Conservation (phyloP, 2,797 vertebrate species). For the Natrix natrix region DNA sequence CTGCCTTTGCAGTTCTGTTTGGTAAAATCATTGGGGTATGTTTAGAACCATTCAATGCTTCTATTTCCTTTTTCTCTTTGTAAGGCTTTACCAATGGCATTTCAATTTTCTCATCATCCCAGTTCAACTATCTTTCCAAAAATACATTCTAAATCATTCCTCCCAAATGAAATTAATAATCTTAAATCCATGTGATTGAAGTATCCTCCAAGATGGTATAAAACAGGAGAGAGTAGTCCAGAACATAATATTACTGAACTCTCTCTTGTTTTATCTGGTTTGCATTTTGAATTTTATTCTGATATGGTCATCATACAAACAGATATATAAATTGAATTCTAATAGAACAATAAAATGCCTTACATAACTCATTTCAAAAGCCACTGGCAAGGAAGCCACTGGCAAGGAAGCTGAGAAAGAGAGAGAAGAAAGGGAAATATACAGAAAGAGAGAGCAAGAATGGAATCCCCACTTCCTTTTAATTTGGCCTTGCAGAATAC, state of each 20-base stretch:
- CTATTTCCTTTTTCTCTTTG: neutral
- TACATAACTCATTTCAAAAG: neutral
- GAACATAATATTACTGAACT: neutral
- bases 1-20: slow-evolving; percentile 66
- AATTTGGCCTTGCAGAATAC: neutral
- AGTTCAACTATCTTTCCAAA: neutral
- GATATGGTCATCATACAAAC: neutral
- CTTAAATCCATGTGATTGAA: neutral
- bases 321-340: neutral
- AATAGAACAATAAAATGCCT: neutral
- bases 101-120: neutral
- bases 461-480: neutral
- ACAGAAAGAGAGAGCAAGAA: neutral
- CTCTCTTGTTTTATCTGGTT: neutral
- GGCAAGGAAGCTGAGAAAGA: neutral
- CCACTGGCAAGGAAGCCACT: neutral
- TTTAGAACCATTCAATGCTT: neutral
- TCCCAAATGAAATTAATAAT: neutral
- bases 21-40: slow-evolving; percentile 70
- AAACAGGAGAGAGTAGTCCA: neutral
- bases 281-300: neutral
- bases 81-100: neutral
- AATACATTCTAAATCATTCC: neutral
- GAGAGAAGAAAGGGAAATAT: neutral
- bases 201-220: neutral